Conservation (phyloP, 1,140 invertebrate genomes). For the Augochlora pura region DNA sequence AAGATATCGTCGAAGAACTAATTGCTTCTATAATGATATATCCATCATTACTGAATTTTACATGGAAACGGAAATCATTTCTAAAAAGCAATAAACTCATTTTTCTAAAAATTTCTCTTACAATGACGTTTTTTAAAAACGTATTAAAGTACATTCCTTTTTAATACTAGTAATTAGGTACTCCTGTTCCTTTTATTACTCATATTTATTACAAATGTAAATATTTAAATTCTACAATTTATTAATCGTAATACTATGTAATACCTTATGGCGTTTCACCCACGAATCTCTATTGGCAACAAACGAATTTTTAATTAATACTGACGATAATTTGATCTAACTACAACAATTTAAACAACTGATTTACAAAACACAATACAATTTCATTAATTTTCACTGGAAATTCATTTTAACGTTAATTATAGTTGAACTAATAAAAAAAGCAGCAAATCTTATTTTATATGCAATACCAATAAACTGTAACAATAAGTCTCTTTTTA, state of each 20-base stretch:
- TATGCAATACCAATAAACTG: constrained; percentile 4
- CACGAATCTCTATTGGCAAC: constrained; percentile 27
- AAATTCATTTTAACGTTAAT: not conserved
- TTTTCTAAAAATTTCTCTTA: constrained; percentile 19
- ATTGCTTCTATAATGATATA: constrained; percentile 15
- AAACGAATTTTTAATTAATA: constrained; percentile 37
- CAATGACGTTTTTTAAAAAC: not conserved
- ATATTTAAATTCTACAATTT: constrained; percentile 4
- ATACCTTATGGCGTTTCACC: constrained; percentile 43
- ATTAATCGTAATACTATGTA: constrained; percentile 19
- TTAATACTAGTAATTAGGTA: constrained; percentile 38
- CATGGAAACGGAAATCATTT: constrained; percentile 7
- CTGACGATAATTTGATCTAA: constrained; percentile 27
- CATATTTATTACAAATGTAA: constrained; percentile 16
- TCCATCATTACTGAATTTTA: constrained; percentile 11
- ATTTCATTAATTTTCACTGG: not conserved
- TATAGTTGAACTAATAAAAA: not conserved
- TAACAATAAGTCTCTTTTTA: constrained; percentile 12
- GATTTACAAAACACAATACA: not conserved
- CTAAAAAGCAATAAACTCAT: constrained; percentile 35
- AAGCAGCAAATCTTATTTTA: not conserved
- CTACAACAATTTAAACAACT: constrained; percentile 4
- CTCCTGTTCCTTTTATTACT: constrained; percentile 13
- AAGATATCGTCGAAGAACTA: constrained; percentile 11
- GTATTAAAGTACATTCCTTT: constrained; percentile 7